Evolutionary conservation across 2,888 invertebrate genomes (phyloP), one percentile per base, ranked within the genome.

Genomic region (Pseudanteris insignis): DNA sequence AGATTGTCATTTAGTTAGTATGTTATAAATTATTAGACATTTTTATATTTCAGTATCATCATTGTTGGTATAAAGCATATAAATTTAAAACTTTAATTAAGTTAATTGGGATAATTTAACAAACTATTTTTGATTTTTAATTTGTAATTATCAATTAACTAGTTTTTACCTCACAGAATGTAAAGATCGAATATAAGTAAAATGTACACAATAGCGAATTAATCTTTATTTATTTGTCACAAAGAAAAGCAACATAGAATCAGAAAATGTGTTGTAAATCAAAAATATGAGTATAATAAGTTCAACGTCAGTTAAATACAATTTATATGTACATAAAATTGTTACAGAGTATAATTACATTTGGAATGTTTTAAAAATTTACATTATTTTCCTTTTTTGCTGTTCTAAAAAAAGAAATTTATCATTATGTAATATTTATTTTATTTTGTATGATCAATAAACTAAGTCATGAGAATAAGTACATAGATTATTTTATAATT

Each of bases 301-400:
- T 64, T 67, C 38, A 57, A 64, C 62, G 57, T 41, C 28, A 43
- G 40, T 57, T 54, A 46, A 36, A 51, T 58, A 58, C 26, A 50
- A 58, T 60, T 59, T 58, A 50, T 75, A 74, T 75, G 60, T 75
- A 76, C 72, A 76, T 55, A 63, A 71, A 67, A 67, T 68, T 64
- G 63, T 66, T 66, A 65, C 73, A 66, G 65, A 69, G 64, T 62
- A 64, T 57, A 60, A 65, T 66, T 65, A 65, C 67, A 71, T 51
- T 62, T 78, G 77, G 74, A 50, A 63, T 63, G 40, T 65, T 40
- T 51, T 68, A 63, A 54, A 61, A 51, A 61, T 64, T 28, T 30
- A 46, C 61, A 29, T 65, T 75, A 75, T 63, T 75, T 77, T 44
- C 79, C 77, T 50, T 69, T 78, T 57, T 77, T 79, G 62, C 67